Evolutionary conservation across 1,140 invertebrate species (phyloP).

Genomic region (Heliconius melpomene): DNA sequence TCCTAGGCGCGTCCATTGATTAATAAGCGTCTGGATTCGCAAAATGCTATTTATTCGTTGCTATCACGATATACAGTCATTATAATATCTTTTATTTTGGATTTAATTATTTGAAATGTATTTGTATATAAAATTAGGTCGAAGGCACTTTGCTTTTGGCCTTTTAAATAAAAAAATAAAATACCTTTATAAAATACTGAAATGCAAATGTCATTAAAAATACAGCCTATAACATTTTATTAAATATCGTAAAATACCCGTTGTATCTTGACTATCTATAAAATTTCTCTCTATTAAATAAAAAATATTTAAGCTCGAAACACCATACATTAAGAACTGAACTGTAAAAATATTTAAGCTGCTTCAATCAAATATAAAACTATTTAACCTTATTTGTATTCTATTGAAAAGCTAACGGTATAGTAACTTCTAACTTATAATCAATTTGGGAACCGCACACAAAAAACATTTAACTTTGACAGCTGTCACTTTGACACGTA

Average conservation of each 20-base stretch:
- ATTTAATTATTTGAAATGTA: neutral
- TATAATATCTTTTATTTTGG: constrained; percentile 5
- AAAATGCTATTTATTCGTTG: constrained; percentile 27
- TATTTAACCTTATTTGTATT: neutral
- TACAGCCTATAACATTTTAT: too few species aligned
- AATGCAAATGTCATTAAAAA: too few species aligned
- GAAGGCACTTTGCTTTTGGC: too few species aligned
- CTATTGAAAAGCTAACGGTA: constrained; percentile 26
- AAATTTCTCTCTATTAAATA: too few species aligned
- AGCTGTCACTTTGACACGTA: constrained; percentile 38
- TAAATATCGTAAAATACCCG: too few species aligned
- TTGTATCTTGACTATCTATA: too few species aligned
- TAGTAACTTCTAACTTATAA: neutral
- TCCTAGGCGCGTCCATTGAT: constrained; percentile 28
- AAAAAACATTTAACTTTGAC: constrained; percentile 32
- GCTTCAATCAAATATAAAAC: neutral
- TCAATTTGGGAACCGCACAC: constrained; percentile 14
- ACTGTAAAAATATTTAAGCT: too few species aligned
- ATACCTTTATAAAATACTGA: too few species aligned
- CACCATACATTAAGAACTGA: too few species aligned
- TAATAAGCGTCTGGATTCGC: constrained; percentile 29
- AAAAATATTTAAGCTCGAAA: too few species aligned
- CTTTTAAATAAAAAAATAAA: too few species aligned
- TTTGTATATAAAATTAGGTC: neutral
- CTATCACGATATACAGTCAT: constrained; percentile 29